Conservation (phyloP, 2,113 vertebrate species). For the Ranitomeya variabilis region DNA sequence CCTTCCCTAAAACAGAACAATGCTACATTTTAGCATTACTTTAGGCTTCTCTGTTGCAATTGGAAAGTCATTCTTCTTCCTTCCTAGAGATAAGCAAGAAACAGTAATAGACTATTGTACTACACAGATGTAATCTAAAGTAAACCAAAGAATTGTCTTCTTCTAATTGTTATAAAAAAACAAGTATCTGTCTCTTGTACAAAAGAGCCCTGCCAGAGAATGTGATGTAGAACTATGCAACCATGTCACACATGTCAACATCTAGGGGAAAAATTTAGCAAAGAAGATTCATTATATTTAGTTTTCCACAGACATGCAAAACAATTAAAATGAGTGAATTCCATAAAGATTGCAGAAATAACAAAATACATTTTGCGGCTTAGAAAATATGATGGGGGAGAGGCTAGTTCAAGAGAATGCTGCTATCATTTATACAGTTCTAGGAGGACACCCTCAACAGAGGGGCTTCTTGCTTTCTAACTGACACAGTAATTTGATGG, state of each 20-base stretch:
- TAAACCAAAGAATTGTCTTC: neutral
- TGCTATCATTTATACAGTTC: no score
- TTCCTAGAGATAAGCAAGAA: neutral
- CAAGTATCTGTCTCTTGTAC: neutral
- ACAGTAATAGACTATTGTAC: constrained; percentile 23
- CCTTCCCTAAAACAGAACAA: neutral
- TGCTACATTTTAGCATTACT: neutral
- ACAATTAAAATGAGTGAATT: neutral
- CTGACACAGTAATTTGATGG: no score
- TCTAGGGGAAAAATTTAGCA: neutral
- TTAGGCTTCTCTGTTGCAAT: neutral
- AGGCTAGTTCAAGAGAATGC: neutral
- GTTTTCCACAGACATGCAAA: neutral
- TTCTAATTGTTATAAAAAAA: neutral
- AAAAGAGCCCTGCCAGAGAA: neutral
- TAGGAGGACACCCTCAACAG: no score
- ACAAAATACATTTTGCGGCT: neutral
- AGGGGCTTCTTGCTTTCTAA: no score
- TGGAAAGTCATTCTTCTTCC: constrained; percentile 13
- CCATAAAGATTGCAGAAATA: neutral
- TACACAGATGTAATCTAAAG: constrained; percentile 2
- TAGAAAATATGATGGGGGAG: neutral
- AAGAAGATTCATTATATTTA: neutral
- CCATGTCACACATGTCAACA: neutral
- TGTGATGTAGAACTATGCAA: neutral